Percentiles rank a stretch among this genome's conserved stretches.
Evolutionary conservation across 2,797 vertebrate species (phyloP).

Genomic region (Schizopygopsis malacanthus): DNA sequence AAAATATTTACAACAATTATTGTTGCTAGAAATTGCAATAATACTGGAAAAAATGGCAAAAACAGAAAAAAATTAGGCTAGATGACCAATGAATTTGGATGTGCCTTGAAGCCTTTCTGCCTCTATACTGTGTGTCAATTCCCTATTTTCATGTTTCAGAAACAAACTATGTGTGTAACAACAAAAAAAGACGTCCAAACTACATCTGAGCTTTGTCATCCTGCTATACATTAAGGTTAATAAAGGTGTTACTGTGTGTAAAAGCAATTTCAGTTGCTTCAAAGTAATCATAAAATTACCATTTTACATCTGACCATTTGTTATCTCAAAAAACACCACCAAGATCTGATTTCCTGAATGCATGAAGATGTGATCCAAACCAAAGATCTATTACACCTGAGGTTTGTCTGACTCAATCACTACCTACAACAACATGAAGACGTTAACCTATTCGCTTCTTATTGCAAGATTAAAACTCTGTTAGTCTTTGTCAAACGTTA

Average conservation of each 20-base stretch:
- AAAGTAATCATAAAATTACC: background rate
- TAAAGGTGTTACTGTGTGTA: background rate
- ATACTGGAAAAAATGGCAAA: background rate
- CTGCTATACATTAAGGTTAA: background rate
- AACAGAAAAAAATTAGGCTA: background rate
- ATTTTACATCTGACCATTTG: background rate
- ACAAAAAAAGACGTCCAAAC: background rate
- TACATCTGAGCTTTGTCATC: background rate
- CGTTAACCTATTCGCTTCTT: constrained; percentile 14
- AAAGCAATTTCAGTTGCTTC: background rate
- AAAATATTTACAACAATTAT: background rate
- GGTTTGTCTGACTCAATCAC: constrained; percentile 27
- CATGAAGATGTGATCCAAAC: background rate
- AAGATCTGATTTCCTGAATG: constrained; percentile 8
- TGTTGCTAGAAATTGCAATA: background rate
- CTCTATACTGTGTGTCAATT: background rate
- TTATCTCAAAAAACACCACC: background rate
- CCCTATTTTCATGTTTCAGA: background rate
- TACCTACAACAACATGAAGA: background rate
- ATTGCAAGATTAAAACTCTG: constrained; percentile 25
- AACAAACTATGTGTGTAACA: background rate
- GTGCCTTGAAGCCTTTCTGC: background rate
- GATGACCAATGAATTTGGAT: background rate
- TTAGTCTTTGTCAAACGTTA: constrained; percentile 38
- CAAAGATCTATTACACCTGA: background rate